Conservation (phyloP, 2,113 vertebrate species). For the Syngnathus floridae region DNA sequence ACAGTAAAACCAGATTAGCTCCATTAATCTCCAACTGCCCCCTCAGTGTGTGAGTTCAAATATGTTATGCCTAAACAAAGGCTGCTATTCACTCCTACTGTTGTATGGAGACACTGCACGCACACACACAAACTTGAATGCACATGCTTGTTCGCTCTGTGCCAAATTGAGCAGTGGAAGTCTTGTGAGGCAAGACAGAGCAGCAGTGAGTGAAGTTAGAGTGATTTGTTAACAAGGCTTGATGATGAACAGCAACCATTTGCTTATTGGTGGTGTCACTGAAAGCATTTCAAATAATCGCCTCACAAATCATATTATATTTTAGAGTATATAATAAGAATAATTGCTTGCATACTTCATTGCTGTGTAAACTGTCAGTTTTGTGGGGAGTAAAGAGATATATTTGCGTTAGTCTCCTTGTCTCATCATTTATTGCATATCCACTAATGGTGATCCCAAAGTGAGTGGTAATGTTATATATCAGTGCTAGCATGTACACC, state of each 20-base stretch:
- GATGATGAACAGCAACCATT: neutral
- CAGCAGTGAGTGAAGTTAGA: slow-evolving; percentile 23
- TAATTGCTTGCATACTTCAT: no score
- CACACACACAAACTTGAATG: neutral
- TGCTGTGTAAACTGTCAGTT: no score
- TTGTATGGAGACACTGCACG: neutral
- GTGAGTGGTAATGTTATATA: no score
- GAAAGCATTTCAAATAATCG: slow-evolving; percentile 47
- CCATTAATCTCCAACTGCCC: slow-evolving; percentile 28
- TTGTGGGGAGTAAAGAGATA: no score
- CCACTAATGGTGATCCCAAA: no score
- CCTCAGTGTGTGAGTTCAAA: slow-evolving; percentile 27
- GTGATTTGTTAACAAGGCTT: neutral
- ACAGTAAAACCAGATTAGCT: slow-evolving; percentile 33
- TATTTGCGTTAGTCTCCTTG: no score
- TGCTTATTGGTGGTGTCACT: slow-evolving; percentile 15
- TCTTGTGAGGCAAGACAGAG: slow-evolving; percentile 20
- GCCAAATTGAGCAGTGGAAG: slow-evolving; percentile 37
- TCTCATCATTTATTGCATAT: no score
- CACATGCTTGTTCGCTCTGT: slow-evolving; percentile 8
- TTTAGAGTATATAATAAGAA: neutral
- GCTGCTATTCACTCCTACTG: slow-evolving; percentile 36
- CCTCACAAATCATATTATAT: neutral
- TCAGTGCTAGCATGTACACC: no score
- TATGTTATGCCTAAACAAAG: slow-evolving; percentile 48